Evolutionary conservation across 2,797 vertebrate species (phyloP), one percentile per base, ranked within the genome.

Genomic region (Carapus acus): DNA sequence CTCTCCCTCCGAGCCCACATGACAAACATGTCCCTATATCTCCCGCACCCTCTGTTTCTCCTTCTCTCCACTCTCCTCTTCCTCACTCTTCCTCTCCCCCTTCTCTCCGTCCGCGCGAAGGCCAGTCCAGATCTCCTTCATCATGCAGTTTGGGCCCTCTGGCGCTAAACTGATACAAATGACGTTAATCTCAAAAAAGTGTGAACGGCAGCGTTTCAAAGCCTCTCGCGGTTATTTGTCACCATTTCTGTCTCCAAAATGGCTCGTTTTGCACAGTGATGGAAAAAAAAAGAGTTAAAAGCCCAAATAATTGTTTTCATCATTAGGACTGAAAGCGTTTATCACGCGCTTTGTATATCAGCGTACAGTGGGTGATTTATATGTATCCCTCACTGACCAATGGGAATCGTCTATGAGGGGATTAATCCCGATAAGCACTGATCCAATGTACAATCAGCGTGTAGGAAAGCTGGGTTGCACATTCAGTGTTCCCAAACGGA

Each of bases 161-260:
- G 58, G 75, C 52, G 57, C 80, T 82, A 88, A 89, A 90, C 86
- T 86, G 83, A 89, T 88, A 90, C 84, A 90, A 89, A 90, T 87
- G 83, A 87, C 65, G 76, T 77, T 87, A 83, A 88, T 89, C 84
- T 87, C 4, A 40, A 58, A 80, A n/a, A 83, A 81, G 83, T 83
- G 82, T 86, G 77, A 86, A 86, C 80, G 69, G 77, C 78, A 84
- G 85, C 82, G 61, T 83, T 89, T 86, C 75, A 59, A 68, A 37
- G 72, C 53, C 68, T 60, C 67, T 67, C 57, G 27, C 66, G 43
- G 74, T 86, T 86, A 88, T 89, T 86, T 88, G 84, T 90, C 86
- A 88, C 86, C 76, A 85, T 90, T 88, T 84, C 81, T 80, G 66
- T 73, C 76, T 67, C 56, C 52, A 68, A 74, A 82, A 79, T 75